Conservation (phyloP, 2,797 vertebrate genomes). For the Epinephelus coioides region DNA sequence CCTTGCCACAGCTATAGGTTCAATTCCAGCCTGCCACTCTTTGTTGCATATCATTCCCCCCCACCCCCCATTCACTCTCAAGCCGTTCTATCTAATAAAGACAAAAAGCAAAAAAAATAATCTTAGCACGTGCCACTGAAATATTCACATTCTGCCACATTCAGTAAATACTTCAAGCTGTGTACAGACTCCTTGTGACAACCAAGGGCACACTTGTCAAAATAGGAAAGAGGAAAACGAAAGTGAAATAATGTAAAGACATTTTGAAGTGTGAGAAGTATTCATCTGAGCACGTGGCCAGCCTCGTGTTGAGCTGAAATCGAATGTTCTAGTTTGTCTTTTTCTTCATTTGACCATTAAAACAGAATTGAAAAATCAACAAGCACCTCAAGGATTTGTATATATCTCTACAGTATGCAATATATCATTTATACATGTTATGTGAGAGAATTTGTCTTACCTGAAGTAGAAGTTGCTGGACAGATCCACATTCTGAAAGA, state of each 20-base stretch:
- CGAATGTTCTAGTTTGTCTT: too few relatives aligned
- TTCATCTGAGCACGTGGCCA: not conserved
- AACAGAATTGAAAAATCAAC: too few relatives aligned
- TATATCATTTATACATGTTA: not conserved
- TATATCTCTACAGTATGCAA: too few relatives aligned
- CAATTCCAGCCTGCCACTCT: too few relatives aligned
- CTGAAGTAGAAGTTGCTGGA: slow-evolving; percentile 99
- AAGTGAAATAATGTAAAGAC: not conserved
- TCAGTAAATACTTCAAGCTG: not conserved
- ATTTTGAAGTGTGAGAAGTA: not conserved
- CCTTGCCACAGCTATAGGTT: too few relatives aligned
- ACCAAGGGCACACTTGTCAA: not conserved
- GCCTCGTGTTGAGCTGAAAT: too few relatives aligned
- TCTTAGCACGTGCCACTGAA: not conserved
- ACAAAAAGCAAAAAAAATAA: too few relatives aligned
- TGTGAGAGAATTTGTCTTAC: slow-evolving; percentile 72
- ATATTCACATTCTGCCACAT: not conserved
- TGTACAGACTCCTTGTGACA: not conserved
- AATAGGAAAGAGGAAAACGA: not conserved
- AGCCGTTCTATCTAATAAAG: too few relatives aligned
- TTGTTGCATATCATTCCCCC: too few relatives aligned
- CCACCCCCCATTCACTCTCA: too few relatives aligned
- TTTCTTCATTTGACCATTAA: too few relatives aligned
- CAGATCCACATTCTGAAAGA: slow-evolving; percentile 98
- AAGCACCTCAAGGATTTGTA: too few relatives aligned